Base-by-base conservation (phyloP, 2,113 vertebrate species). In the Paramormyrops kingsleyae region DNA sequence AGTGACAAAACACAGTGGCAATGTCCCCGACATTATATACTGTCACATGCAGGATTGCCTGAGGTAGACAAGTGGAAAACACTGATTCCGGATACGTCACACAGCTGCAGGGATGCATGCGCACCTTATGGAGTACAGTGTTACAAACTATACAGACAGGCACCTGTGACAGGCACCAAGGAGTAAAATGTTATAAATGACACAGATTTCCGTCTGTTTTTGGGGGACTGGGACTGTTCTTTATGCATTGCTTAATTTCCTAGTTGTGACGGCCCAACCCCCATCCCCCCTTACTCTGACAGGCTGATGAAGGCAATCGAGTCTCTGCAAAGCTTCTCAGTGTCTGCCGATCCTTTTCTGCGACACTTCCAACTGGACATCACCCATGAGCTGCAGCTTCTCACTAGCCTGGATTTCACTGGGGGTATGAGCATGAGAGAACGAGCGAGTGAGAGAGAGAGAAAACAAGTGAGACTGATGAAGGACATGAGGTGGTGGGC, bases 241-340 rank as follows among this genome's bases (percentile, higher is more conserved):
- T 49, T 52, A 7, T 10, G 31, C 49, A 52, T 35, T 87, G 62
- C 15, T 44, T 52, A 15, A 46, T 42, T 53, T 83, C 2, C 62
- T 83, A 10, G 47, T 35, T 24, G 3, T 87, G n/a, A 87, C 7
- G 4, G 31, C 49, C 21, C n/a, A 39, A 70, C 86, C 53, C 5
- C 66, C 59, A 35, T 8, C 52, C 62, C 9, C 12, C 44, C 83
- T 31, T 2, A 53, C 83, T 0, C 49, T 27, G 59, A 4, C 94
- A 99, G 98, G 95, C 95, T 99, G 56, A 91, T 96, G 91, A 96
- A 97, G 92, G 97, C 97, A 6, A 98, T 97, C 0, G 97, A 98
- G 53, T 95, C 97, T 31, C 95, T 99, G 53, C 98, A 99, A 95
- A 95, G 94, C 2, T 99, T 98, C 95, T 95, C 96, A 5, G 95